These are phyloP conservation scores for Lonchura striata DNA, from an alignment of 2,113 vertebrate genomes.

Conservation along the genomic window DNA sequence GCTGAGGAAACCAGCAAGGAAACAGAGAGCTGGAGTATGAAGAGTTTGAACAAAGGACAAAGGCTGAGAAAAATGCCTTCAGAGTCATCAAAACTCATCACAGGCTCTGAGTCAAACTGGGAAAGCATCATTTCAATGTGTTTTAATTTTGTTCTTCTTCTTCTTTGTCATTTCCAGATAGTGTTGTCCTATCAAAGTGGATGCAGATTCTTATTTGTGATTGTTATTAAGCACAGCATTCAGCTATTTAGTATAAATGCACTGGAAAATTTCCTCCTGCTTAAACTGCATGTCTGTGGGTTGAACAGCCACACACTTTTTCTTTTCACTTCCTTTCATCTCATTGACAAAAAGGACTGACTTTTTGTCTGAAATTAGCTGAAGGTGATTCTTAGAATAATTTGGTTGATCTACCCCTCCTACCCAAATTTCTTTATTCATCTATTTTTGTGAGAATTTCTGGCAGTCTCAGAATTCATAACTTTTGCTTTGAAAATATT, in stretches of 20 bases:
- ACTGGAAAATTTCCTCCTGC: neutral
- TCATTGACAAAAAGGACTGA: neutral
- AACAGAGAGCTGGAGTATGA: neutral
- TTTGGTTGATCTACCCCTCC: neutral
- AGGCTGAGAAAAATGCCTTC: neutral
- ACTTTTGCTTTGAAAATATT: neutral
- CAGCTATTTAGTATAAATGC: neutral
- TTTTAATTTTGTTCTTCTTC: neutral
- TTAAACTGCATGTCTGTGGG: neutral
- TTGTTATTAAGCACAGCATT: neutral
- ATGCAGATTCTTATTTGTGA: neutral
- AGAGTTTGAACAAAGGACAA: conserved; percentile 21
- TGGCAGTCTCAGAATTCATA: neutral
- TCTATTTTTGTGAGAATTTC: neutral
- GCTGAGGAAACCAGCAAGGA: conserved; percentile 5
- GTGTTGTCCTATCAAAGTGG: neutral
- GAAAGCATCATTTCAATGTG: neutral
- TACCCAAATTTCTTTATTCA: neutral
- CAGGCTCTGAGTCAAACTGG: neutral
- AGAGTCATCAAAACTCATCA: neutral
- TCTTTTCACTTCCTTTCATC: conserved; percentile 21
- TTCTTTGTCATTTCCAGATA: neutral
- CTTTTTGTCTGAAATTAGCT: neutral
- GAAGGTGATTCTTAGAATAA: neutral
- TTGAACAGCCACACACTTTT: neutral